Evolutionary conservation across 2,797 vertebrate species (phyloP).

Genomic region (Limosa lapponica): DNA sequence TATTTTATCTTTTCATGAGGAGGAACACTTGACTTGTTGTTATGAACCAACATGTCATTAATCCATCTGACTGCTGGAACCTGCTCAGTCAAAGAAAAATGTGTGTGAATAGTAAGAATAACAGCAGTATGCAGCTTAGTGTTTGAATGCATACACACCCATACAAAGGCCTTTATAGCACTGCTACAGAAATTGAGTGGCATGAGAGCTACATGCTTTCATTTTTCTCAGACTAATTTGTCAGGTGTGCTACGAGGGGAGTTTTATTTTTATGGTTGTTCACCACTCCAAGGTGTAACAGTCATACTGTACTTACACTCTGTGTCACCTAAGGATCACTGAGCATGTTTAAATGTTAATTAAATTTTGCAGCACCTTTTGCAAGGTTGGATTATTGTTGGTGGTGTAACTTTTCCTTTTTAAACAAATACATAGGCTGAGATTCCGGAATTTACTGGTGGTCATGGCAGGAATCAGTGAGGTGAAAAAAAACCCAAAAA

Average conservation of each 20-base stretch:
- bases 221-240: not conserved
- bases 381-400: not conserved
- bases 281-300: not conserved
- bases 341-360: not conserved
- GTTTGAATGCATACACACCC: not conserved
- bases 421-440: not conserved
- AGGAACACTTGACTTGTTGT: slow-evolving; percentile 39
- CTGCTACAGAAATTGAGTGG: not conserved
- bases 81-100: slow-evolving; percentile 16
- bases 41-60: slow-evolving; percentile 59
- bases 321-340: not conserved
- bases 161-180: not conserved
- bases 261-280: not conserved
- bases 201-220: not conserved
- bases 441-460: not conserved
- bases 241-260: not conserved
- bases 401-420: not conserved
- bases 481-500: not conserved
- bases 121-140: not conserved
- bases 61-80: slow-evolving; percentile 35
- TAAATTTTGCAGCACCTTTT: not conserved
- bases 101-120: not conserved
- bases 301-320: not conserved
- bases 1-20: slow-evolving; percentile 39
- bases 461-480: not conserved